Base-by-base conservation (phyloP, 2,113 vertebrate genomes). In the Loxodonta africana region DNA sequence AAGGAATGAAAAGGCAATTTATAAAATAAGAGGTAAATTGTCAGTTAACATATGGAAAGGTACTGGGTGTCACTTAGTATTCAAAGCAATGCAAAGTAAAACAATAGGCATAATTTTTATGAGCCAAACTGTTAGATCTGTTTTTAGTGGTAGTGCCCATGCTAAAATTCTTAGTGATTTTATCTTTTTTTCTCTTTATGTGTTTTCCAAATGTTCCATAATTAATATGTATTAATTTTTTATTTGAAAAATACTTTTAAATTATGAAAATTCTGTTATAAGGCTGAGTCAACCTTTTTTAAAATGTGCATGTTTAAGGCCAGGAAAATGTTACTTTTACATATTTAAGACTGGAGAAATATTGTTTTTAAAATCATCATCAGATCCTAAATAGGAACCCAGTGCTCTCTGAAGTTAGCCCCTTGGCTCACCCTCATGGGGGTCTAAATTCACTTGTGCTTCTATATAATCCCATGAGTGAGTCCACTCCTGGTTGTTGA, bases 1-100 rank as follows among this genome's bases (percentile, higher is more conserved):
- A 87, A 82, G 37, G 48, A 76, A 94, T 84, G 17, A 90, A 82
- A 93, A 85, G 46, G 7, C 46, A 91, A 88, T 63, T 92, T 94
- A 76, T 14, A 20, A 87, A 74, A 73, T 37, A 80, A 73, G 51
- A 93, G 77, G 18, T 2, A 67, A 85, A 83, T 82, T 69, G 17
- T 51, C 44, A 85, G 9, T 17, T 85, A 86, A 78, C 25, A 12
- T 48, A 76, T 48, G 48, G 80, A 71, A 96, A 85, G 23, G 6
- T 60, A 5, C 6, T 69, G 26, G 2, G 33, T 91, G 71, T 95
- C 26, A 37, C 53, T 63, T 33, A 57, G 6, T 20, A 90, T 21
- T 87, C 86, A 95, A 62, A 95, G 25, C 25, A 88, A 44, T 46
- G 26, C 30, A 74, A 83, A 84, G 14, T 44, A 37, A 87, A 89